A percentile compares a stretch with the other conserved stretches of the same genome.
phyloP scores from a whole-genome alignment of 2,797 vertebrate species.

The Myotis vivesi region DNA sequence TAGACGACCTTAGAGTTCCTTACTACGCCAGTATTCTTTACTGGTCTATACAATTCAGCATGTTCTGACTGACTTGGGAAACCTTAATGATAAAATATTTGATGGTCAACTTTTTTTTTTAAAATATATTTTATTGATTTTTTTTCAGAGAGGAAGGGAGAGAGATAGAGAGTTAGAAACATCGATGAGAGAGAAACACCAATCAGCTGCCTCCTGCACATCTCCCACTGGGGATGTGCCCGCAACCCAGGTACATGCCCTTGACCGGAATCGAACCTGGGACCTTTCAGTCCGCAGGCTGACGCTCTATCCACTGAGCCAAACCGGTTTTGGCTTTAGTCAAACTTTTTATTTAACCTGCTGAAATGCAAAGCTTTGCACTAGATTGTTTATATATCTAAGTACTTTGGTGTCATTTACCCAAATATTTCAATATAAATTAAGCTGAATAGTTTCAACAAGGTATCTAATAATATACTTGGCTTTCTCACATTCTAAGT shows the following conservation, averaged over 20 bases:
- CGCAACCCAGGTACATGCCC: too few relatives aligned
- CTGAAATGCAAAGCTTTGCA: conserved; percentile 25
- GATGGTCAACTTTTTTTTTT: too few relatives aligned
- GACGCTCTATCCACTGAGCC: too few relatives aligned
- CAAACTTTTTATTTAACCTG: conserved; percentile 24
- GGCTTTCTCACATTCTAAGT: conserved; percentile 23
- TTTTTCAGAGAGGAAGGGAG: too few relatives aligned
- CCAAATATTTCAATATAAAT: neutral
- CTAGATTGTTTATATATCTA: neutral
- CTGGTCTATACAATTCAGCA: neutral
- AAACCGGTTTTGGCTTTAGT: neutral
- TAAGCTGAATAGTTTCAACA: conserved; percentile 11
- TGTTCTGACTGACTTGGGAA: neutral
- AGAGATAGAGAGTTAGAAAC: too few relatives aligned
- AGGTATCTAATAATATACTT: neutral
- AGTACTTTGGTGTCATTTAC: neutral
- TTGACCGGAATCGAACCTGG: too few relatives aligned
- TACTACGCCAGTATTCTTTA: neutral
- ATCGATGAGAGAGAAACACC: too few relatives aligned
- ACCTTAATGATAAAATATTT: neutral
- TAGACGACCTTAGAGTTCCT: neutral
- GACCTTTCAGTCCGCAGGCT: too few relatives aligned
- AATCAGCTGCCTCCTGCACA: too few relatives aligned
- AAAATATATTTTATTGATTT: too few relatives aligned
- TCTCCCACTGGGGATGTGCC: too few relatives aligned